Conservation (phyloP, 2,797 vertebrate species). For the Ispidina lecontei region DNA sequence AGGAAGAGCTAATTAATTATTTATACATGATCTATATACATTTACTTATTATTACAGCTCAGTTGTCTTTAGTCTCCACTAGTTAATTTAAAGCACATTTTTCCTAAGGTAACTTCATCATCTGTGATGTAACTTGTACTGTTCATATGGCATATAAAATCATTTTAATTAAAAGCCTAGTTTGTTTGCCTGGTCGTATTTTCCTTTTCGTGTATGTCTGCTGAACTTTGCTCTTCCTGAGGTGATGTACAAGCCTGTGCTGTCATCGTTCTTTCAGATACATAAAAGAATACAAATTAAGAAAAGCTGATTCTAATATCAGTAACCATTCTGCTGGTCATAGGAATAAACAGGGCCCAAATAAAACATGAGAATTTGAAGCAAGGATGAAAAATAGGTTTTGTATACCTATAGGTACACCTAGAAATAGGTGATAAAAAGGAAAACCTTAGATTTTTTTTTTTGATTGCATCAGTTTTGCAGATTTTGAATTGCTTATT, state of each 20-base stretch:
- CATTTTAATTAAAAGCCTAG: constrained; percentile 32
- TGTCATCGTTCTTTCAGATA: background rate
- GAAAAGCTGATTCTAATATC: background rate
- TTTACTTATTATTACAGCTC: constrained; percentile 40
- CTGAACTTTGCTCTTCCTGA: background rate
- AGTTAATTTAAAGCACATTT: constrained; percentile 43
- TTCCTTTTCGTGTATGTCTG: background rate
- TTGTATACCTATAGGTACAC: background rate
- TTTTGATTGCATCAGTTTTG: background rate
- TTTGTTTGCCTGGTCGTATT: background rate
- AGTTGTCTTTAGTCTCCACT: constrained; percentile 18
- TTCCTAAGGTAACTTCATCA: constrained; percentile 36
- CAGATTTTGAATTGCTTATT: background rate
- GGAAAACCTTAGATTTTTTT: background rate
- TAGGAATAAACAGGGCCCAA: background rate
- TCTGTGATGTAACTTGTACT: background rate
- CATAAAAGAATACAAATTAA: background rate
- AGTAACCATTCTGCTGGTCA: background rate
- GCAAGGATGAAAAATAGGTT: background rate
- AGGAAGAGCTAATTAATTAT: constrained; percentile 44
- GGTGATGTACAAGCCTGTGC: background rate
- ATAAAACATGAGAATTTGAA: background rate
- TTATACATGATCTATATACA: constrained; percentile 26
- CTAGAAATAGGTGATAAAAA: background rate
- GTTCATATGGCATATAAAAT: constrained; percentile 20